Base-by-base conservation (phyloP, 1,140 invertebrate species). In the Habropoda laboriosa region DNA sequence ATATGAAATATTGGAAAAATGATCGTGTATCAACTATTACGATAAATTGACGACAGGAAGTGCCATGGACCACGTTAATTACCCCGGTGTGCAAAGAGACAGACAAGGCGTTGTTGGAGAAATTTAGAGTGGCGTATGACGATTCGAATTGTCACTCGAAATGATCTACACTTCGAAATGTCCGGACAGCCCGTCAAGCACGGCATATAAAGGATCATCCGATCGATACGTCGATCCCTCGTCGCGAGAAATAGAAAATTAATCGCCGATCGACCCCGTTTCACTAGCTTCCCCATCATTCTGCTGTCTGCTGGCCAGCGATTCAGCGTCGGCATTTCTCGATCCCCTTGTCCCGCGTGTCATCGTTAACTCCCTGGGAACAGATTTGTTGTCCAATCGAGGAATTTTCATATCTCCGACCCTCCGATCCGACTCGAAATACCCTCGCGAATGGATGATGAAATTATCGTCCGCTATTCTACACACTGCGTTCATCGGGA, bases 171-270 rank as follows among this genome's bases (percentile, higher is more conserved):
- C 49, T 72, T 57, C 27, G 51, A 32, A 81, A 81, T 30, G 58
- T 64, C 40, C 45, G 13, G 45, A n/a, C 51, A 38, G 47, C 40
- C 38, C 24, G n/a, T 70, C 40, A 24, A 55, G n/a, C 49, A 21
- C 21, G 0, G 47, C 60, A 24, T 32, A 30, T 51, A 49, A 63
- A 64, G 30, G 51, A 51, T 76, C 47, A 27, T 24, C 24, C 21
- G 68, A 76, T 68, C 70, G 79, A 83, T 83, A 45, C 80, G 57
- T 64, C 53, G 58, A 66, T 49, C n/a, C n/a, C 51, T 58, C 30
- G 18, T 30, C 24, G 30, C 42, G 47, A 63, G 55, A 77, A 81
- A 82, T 82, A 77, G 42, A 77, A 72, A 82, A 82, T 82, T 82
- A 82, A 82, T 82, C 79, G 64, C n/a, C 38, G 40, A 5, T 75